Evolutionary conservation across 2,797 vertebrate species (phyloP).

Genomic region (Poeciliopsis turneri): DNA sequence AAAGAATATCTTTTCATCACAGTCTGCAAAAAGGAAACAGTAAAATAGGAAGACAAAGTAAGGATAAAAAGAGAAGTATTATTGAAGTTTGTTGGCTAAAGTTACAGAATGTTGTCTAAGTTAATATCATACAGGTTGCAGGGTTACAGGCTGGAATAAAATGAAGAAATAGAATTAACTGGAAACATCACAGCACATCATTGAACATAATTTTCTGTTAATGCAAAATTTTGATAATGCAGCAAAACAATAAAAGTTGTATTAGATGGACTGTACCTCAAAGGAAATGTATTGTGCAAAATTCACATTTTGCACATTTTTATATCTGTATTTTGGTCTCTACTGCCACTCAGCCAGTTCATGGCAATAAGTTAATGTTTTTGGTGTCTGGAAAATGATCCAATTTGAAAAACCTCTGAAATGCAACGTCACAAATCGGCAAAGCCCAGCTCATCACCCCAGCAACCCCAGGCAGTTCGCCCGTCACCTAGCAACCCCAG

Average conservation of each 20-base stretch:
- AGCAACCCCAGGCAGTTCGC: no score
- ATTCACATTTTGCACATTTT: no score
- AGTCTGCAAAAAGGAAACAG: slow-evolving; percentile 2
- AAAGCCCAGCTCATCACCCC: no score
- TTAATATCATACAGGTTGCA: slow-evolving; percentile 49
- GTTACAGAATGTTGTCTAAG: slow-evolving; percentile 53
- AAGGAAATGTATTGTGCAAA: no score
- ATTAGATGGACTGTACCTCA: no score
- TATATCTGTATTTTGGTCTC: no score
- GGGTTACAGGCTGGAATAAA: slow-evolving; percentile 20
- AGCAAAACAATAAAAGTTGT: not conserved
- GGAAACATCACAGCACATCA: not conserved
- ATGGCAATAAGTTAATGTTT: no score
- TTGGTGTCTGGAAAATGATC: no score
- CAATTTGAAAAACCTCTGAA: no score
- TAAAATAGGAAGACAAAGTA: slow-evolving; percentile 33
- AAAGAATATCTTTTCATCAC: slow-evolving; percentile 58
- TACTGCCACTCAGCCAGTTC: no score
- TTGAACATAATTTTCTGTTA: not conserved
- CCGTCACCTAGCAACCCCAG: no score
- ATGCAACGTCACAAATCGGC: no score
- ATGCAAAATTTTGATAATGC: not conserved
- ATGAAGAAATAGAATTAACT: slow-evolving; percentile 36
- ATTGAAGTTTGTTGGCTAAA: slow-evolving; percentile 28
- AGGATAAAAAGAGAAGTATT: slow-evolving; percentile 16